Base-by-base conservation (phyloP, 2,113 vertebrate species). In the Neogobius melanostomus region DNA sequence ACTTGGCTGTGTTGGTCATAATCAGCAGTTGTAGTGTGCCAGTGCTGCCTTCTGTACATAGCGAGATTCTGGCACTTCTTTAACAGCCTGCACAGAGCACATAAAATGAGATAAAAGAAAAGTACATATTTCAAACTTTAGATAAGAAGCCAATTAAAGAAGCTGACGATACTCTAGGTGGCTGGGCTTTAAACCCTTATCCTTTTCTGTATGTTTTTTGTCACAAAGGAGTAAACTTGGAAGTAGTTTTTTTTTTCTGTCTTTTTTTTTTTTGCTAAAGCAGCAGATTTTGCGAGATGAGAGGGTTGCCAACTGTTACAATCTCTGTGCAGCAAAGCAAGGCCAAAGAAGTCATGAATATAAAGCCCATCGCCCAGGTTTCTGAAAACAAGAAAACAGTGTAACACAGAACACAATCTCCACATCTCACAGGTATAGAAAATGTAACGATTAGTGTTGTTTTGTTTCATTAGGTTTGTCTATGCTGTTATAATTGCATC, bases 111-210 rank as follows among this genome's bases (percentile, higher is more conserved):
- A 72, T 64, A 43, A 6, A 71, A 73, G 9, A 61, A 82, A 82
- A 75, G 44, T 16, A 46, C 9, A 66, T 69, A 72, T 81, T 81
- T 74, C 49, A 72, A 64, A 68, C 60, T 49, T 10, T 6, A 73
- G 63, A 76, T 76, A 73, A 76, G 73, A 83, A 74, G 45, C 10
- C 57, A 73, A 77, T 80, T 64, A 66, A 50, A 52, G 9, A 42
- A 77, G 56, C 2, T 70, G 51, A 52, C 28, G 10, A 1, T 12
- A 28, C 53, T 11, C 9, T 36, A n/a, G 11, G 45, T 44, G 15
- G 11, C 11, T 2, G 1, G 5, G 50, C 45, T 73, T 10, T 72
- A 77, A 74, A 80, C 67, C 21, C 28, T 36, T 36, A 36, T 36
- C 28, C 28, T 36, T 48, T 44, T 63, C 15, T 17, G 47, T 16